Conservation (phyloP, 1,140 invertebrate genomes). For the Pectinophora gossypiella region DNA sequence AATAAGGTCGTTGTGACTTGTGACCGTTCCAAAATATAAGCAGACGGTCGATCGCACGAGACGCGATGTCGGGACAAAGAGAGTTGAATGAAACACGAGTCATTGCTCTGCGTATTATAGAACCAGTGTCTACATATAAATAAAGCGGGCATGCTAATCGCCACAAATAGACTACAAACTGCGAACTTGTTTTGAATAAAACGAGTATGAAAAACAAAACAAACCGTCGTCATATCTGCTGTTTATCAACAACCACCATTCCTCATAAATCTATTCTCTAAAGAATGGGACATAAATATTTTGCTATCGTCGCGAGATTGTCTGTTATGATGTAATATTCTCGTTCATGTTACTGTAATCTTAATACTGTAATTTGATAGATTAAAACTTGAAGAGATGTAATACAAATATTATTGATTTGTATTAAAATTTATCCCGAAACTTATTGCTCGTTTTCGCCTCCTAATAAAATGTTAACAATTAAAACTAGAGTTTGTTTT, state of each 20-base stretch:
- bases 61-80: neutral
- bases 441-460: slow-evolving; percentile 73
- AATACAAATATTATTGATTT: slow-evolving; percentile 67
- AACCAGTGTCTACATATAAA: neutral
- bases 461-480: slow-evolving; percentile 75
- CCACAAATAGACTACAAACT: neutral
- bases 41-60: neutral
- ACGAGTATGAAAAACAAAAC: neutral
- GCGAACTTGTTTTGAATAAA: neutral
- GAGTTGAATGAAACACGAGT: neutral
- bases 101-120: neutral
- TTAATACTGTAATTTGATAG: slow-evolving; percentile 69
- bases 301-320: slow-evolving; percentile 37
- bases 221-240: too few species aligned
- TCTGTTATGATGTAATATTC: slow-evolving; percentile 58
- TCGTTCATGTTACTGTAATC: slow-evolving; percentile 73
- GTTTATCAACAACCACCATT: too few species aligned
- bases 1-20: neutral
- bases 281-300: slow-evolving; percentile 6
- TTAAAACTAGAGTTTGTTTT: slow-evolving; percentile 16
- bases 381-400: slow-evolving; percentile 66
- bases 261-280: too few species aligned
- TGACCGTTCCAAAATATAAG: neutral
- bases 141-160: neutral
- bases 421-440: slow-evolving; percentile 68